Conservation (phyloP, 1,140 invertebrate species). For the Euwallacea similis region DNA sequence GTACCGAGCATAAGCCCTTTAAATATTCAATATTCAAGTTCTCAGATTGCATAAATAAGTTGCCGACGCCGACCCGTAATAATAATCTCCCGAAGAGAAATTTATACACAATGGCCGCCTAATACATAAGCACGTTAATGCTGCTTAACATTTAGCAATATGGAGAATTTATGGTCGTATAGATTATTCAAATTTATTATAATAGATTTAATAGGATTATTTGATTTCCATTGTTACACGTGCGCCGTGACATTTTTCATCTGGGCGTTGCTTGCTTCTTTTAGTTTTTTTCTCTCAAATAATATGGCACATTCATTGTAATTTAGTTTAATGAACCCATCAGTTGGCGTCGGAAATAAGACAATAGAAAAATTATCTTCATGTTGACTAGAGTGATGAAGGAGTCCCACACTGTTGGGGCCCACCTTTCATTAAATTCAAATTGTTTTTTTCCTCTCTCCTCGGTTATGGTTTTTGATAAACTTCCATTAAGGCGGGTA, state of each 20-base stretch:
- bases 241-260: constrained; percentile 34
- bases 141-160: constrained; percentile 37
- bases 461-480: too few relatives aligned
- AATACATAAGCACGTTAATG: constrained; percentile 35
- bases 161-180: constrained; percentile 37
- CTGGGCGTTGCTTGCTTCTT: constrained; percentile 23
- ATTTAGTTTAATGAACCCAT: constrained; percentile 35
- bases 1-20: constrained; percentile 3
- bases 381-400: constrained; percentile 4
- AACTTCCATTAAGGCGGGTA: too few relatives aligned
- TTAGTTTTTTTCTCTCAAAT: constrained; percentile 13
- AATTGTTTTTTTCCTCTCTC: too few relatives aligned
- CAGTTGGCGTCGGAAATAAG: constrained; percentile 37
- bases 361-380: constrained; percentile 36
- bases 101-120: constrained; percentile 34
- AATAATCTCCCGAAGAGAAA: constrained; percentile 27
- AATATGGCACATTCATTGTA: constrained; percentile 12
- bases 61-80: constrained; percentile 28
- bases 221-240: constrained; percentile 39
- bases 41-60: constrained; percentile 37
- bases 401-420: constrained; percentile 21
- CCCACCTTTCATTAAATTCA: constrained; percentile 29
- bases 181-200: constrained; percentile 41
- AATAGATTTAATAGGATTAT: constrained; percentile 40
- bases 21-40: constrained; percentile 27